Evolutionary conservation across 2,888 invertebrate genomes (phyloP).

Genomic region (Dimorphilus gyrociliatus): DNA sequence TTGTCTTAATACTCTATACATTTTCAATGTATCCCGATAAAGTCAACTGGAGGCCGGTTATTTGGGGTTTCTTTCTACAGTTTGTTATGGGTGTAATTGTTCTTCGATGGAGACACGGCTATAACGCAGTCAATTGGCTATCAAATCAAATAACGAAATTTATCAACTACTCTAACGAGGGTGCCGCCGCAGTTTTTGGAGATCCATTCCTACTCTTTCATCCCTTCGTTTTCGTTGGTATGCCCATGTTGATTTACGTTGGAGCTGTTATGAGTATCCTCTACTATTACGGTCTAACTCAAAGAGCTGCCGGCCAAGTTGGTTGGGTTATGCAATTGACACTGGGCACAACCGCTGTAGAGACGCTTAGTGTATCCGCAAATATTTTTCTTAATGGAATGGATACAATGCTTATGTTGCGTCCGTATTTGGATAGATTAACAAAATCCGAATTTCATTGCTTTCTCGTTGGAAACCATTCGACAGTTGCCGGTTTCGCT

Average conservation of each 20-base stretch:
- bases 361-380: conserved; percentile 7
- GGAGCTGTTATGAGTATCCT: conserved; percentile 4
- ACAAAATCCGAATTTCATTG: conserved; percentile 14
- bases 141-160: not conserved
- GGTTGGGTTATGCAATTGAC: conserved; percentile 8
- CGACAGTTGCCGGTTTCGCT: conserved; percentile 14
- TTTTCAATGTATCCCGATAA: conserved; percentile 11
- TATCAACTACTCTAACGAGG: conserved; percentile 5
- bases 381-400: conserved; percentile 9
- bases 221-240: conserved; percentile 6
- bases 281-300: conserved; percentile 5
- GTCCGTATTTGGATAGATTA: conserved; percentile 11
- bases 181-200: conserved; percentile 4
- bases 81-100: not conserved
- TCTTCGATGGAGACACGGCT: not conserved
- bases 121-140: not conserved
- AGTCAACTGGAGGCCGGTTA: conserved; percentile 3
- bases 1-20: conserved; percentile 8
- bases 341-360: conserved; percentile 7
- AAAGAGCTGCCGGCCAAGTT: conserved; percentile 4
- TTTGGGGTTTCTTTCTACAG: not conserved
- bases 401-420: conserved; percentile 3
- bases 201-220: conserved; percentile 6
- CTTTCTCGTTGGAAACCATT: conserved; percentile 13
- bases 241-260: conserved; percentile 5